Conservation (phyloP, 2,888 invertebrate species). For the Molorchus minor region DNA sequence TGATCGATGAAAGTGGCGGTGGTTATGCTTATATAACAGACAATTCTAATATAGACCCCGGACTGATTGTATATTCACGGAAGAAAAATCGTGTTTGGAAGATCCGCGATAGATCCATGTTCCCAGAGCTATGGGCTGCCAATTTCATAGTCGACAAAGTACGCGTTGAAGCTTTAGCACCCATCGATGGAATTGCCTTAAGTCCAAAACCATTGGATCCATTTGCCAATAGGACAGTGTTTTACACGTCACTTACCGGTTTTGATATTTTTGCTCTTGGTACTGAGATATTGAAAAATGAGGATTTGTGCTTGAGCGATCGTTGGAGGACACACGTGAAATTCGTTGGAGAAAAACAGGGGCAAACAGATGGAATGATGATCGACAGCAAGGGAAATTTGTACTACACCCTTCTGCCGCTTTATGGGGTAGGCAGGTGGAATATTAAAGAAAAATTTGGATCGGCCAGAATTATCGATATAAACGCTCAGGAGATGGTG, state of each 20-base stretch:
- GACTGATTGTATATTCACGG: conserved; percentile 75
- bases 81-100: conserved; percentile 74
- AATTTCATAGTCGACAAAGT: conserved; percentile 67
- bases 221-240: conserved; percentile 45
- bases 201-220: conserved; percentile 62
- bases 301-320: conserved; percentile 58
- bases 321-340: conserved; percentile 50
- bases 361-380: conserved; percentile 75
- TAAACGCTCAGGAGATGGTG: conserved; percentile 71
- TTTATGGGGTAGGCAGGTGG: conserved; percentile 76
- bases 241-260: conserved; percentile 52
- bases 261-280: conserved; percentile 68
- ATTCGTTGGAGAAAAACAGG: conserved; percentile 65
- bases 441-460: conserved; percentile 68
- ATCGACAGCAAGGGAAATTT: conserved; percentile 74
- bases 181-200: conserved; percentile 77
- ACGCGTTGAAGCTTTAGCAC: conserved; percentile 65
- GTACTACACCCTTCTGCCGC: conserved; percentile 73
- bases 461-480: conserved; percentile 62
- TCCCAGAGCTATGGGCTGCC: conserved; percentile 67
- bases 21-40: conserved; percentile 77
- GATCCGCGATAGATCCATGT: conserved; percentile 74
- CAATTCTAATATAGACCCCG: conserved; percentile 72
- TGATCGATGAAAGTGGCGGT: conserved; percentile 74
- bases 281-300: conserved; percentile 68